Evolutionary conservation across 2,888 invertebrate species (phyloP), one percentile per base, ranked within the genome.

Genomic region (Polietes domitor): DNA sequence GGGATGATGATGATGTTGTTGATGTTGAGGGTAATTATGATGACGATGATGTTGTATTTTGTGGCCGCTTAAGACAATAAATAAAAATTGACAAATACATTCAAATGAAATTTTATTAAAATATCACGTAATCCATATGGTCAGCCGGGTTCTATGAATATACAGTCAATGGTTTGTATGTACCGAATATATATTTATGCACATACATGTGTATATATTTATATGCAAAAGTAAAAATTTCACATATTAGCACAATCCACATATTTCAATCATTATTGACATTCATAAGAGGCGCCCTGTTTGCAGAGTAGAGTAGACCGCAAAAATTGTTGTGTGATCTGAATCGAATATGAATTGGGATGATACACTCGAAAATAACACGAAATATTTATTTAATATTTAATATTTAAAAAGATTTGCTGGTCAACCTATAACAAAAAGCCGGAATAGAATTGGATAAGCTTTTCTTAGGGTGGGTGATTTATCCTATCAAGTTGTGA

Each of bases 241-340:
- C 53, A 21, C 28, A 65, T 41, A 24, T 68, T 37, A 41, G 41
- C 68, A 68, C 24, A 68, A 24, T 58, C 26, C 65, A 43, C 37
- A 43, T 41, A 65, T 65, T 65, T 65, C 65, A 65, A 41, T 41
- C 68, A 68, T 68, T 41, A 68, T 68, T 68, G 68, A 15, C 37
- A 68, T 68, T 68, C 68, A 37, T 43, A 41, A 24, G 24, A 41
- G 68, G 68, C 68, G 68, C 68, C 68, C 24, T 15, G 24, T 24
- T 43, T 68, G 43, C 68, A 68, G 37, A 15, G 43, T 0, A 15
- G 43, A 41, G 15, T 19, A 41, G 19, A 68, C 68, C 68, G 21
- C 68, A 68, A 61, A n/a, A 61, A 61, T 58, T 58, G 58, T 58
- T 58, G 32, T 61, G 61, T 61, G 61, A 28, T 61, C 32, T 24